These are phyloP conservation scores for Toxotes jaculatrix DNA, from an alignment of 2,113 vertebrate genomes.

Conservation along the genomic window DNA sequence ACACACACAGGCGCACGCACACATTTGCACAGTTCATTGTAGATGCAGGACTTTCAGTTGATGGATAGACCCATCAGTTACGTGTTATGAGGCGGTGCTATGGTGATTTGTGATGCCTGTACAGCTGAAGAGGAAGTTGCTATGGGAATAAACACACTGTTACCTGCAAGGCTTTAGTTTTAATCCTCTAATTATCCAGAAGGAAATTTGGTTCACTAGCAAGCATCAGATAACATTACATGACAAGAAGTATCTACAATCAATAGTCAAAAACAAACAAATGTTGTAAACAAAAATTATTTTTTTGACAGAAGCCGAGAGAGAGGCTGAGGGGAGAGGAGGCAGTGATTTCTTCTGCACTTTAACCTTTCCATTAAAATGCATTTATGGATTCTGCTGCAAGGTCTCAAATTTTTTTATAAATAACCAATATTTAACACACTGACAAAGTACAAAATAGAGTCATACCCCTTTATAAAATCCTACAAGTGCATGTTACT, in stretches of 20 bases:
- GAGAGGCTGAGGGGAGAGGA: background rate
- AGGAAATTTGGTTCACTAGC: background rate
- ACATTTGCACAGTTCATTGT: conserved; percentile 30
- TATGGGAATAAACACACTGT: background rate
- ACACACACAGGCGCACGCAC: background rate
- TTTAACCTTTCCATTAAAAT: conserved; percentile 21
- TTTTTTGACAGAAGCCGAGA: background rate
- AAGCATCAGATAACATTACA: background rate
- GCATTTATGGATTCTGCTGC: conserved; percentile 11
- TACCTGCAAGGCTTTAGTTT: background rate
- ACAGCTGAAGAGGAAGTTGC: background rate
- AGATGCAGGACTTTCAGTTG: conserved; percentile 23
- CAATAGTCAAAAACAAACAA: background rate
- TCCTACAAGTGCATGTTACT: background rate
- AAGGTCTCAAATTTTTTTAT: background rate
- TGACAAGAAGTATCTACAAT: background rate
- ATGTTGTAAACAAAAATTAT: background rate
- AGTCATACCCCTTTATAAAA: background rate
- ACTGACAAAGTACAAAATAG: background rate
- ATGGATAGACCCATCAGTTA: conserved; percentile 49
- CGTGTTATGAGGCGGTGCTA: conserved; percentile 16
- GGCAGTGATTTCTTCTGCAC: background rate
- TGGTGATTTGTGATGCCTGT: conserved; percentile 2
- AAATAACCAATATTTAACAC: background rate
- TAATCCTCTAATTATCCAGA: background rate